Conservation (phyloP, 2,888 invertebrate genomes). For the Cheilosia urbana region DNA sequence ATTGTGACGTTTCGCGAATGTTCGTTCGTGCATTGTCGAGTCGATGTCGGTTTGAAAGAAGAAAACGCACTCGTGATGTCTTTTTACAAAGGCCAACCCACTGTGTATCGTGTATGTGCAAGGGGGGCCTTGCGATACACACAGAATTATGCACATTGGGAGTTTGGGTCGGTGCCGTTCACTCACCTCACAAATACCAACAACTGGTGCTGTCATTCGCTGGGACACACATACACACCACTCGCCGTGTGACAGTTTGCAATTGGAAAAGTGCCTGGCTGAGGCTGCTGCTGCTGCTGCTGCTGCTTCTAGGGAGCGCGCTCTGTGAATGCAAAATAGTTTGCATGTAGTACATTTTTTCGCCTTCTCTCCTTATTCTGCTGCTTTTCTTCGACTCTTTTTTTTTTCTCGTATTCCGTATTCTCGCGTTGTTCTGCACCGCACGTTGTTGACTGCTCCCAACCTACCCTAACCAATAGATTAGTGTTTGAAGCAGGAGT, state of each 20-base stretch:
- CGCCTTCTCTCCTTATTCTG: not conserved
- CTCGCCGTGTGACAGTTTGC: slow-evolving; percentile 42
- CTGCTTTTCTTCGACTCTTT: not conserved
- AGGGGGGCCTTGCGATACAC: slow-evolving; percentile 28
- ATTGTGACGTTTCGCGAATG: slow-evolving; percentile 75
- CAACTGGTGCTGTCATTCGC: slow-evolving; percentile 36
- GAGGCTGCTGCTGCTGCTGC: slow-evolving; percentile 52
- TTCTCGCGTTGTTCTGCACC: slow-evolving; percentile 53
- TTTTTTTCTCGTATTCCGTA: slow-evolving; percentile 48
- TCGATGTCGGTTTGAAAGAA: slow-evolving; percentile 22
- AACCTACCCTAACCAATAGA: slow-evolving; percentile 74
- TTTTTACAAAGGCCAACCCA: slow-evolving; percentile 70
- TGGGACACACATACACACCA: slow-evolving; percentile 20
- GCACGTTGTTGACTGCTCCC: slow-evolving; percentile 37
- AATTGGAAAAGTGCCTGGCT: slow-evolving; percentile 64
- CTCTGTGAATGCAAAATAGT: slow-evolving; percentile 73
- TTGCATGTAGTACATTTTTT: slow-evolving; percentile 37
- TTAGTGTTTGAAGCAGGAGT: slow-evolving; percentile 74
- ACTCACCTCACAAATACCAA: slow-evolving; percentile 70
- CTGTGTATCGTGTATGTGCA: slow-evolving; percentile 32
- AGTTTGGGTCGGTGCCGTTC: slow-evolving; percentile 76
- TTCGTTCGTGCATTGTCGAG: slow-evolving; percentile 45
- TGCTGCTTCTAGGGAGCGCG: slow-evolving; percentile 64
- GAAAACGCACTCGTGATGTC: slow-evolving; percentile 66
- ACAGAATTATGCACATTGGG: slow-evolving; percentile 70